Evolutionary conservation across 1,140 invertebrate genomes (phyloP), one percentile per base, ranked within the genome.

Genomic region (Temnothorax longispinosus): DNA sequence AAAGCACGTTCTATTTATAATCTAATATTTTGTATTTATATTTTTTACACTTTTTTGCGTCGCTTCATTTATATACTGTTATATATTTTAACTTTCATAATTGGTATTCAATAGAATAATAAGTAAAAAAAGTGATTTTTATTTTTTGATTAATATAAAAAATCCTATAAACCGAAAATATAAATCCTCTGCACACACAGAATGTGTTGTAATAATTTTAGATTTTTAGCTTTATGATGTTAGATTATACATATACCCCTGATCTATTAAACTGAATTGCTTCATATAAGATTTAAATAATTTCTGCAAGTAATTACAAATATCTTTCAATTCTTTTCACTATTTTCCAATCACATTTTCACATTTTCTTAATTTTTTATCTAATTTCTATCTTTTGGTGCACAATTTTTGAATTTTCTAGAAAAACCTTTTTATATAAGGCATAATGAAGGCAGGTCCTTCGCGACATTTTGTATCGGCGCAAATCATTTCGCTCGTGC

Each of bases 301-400:
- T 62, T 32, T 5, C 8, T n/a, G 11, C 10, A 62, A 13, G 32
- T 58, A 41, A 75, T 74, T 54, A 54, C 18, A 72, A 50, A 54
- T 89, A 75, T 72, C 67, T 44, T 75, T 86, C 81, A 87, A 32
- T 50, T 65, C 27, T 64, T 80, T 80, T 87, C 52, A 35, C 76
- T 76, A 78, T 54, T 77, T 81, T 80, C 86, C 56, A 41, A 27
- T 87, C 69, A 44, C 32, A 35, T 62, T 44, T 18, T 32, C 10
- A 44, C 27, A 50, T 62, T 44, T 21, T 47, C 18, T 76, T 8
- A n/a, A 56, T 62, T 44, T 32, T 44, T 47, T 32, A 15, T 41
- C 8, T 62, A 13, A n/a, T 47, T 35, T 35, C 21, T 11, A 58
- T 11, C 56, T 35, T 38, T 44, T 18, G 10, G 27, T 27, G 27